Percentiles rank a stretch among this genome's conserved stretches.
Evolutionary conservation across 2,888 invertebrate genomes (phyloP).

Genomic region (Pterostichus niger): DNA sequence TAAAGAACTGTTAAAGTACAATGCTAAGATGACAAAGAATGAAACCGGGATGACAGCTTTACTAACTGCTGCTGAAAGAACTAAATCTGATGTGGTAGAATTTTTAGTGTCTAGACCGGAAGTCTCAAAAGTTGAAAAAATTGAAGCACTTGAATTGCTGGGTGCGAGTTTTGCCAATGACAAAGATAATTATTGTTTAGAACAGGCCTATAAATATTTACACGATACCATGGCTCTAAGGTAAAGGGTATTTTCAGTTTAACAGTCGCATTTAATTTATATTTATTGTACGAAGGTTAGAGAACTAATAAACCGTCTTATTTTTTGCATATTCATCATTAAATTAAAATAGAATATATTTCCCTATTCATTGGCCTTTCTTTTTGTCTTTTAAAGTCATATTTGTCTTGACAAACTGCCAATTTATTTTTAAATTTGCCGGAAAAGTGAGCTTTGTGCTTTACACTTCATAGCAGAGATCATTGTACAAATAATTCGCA

Average conservation of each 20-base stretch:
- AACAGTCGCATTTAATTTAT: too few relatives aligned
- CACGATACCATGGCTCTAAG: constrained; percentile 89
- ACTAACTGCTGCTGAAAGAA: constrained; percentile 92
- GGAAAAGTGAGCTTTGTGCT: constrained; percentile 27
- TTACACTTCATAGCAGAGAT: constrained; percentile 4
- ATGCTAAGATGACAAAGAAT: constrained; percentile 87
- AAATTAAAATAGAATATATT: constrained; percentile 3
- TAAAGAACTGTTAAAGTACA: constrained; percentile 85
- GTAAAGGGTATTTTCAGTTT: too few relatives aligned
- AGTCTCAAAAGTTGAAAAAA: constrained; percentile 86
- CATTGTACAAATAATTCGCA: constrained; percentile 44
- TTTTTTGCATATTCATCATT: too few relatives aligned
- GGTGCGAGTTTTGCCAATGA: constrained; percentile 97
- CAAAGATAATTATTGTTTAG: constrained; percentile 91
- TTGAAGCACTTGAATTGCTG: constrained; percentile 91
- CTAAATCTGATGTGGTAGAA: constrained; percentile 89
- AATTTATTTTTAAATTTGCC: constrained; percentile 49
- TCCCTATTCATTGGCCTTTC: constrained; percentile 33
- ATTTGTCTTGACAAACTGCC: constrained; percentile 36
- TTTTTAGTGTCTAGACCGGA: constrained; percentile 84
- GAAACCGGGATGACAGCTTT: constrained; percentile 91
- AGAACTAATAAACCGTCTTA: too few relatives aligned
- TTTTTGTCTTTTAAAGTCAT: constrained; percentile 38
- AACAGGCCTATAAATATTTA: constrained; percentile 88
- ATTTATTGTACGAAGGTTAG: too few relatives aligned